These are phyloP conservation scores for Musca vetustissima DNA, from an alignment of 1,140 invertebrate species.

Conservation along the genomic window DNA sequence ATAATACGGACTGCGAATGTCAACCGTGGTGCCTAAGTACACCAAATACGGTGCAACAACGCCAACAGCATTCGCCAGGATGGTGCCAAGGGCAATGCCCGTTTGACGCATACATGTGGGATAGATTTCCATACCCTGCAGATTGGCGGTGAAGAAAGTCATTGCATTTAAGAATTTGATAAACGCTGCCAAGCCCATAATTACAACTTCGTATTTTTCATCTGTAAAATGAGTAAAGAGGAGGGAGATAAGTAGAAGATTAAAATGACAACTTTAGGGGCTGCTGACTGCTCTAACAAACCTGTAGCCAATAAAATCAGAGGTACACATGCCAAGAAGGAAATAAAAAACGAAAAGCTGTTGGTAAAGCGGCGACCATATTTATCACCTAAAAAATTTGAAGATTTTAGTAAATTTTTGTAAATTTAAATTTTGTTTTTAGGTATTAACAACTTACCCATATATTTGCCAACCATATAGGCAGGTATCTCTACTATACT, in stretches of 20 bases:
- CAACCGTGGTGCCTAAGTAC: conserved; percentile 60
- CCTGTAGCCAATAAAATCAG: conserved; percentile 53
- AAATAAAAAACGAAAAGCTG: conserved; percentile 54
- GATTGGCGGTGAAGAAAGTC: conserved; percentile 65
- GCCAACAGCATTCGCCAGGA: conserved; percentile 61
- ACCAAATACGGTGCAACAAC: conserved; percentile 73
- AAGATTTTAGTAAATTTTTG: neutral
- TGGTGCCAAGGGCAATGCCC: conserved; percentile 65
- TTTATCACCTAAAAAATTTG: conserved; percentile 49
- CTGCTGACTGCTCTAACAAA: too few relatives aligned
- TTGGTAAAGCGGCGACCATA: conserved; percentile 62
- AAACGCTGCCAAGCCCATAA: conserved; percentile 58
- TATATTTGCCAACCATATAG: conserved; percentile 57
- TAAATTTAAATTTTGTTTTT: neutral
- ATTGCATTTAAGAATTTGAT: conserved; percentile 66
- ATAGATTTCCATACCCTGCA: conserved; percentile 68
- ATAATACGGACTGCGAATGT: conserved; percentile 60
- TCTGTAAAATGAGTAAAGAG: conserved; percentile 26
- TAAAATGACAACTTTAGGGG: too few relatives aligned
- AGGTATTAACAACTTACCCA: conserved; percentile 39
- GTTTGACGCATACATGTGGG: conserved; percentile 69
- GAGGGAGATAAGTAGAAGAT: neutral
- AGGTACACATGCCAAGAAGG: conserved; percentile 56
- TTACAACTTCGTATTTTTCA: conserved; percentile 50
- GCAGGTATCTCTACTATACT: conserved; percentile 64